These are phyloP conservation scores for Tetrapedia diversipes DNA, from an alignment of 2,888 invertebrate species.

Conservation along the genomic window DNA sequence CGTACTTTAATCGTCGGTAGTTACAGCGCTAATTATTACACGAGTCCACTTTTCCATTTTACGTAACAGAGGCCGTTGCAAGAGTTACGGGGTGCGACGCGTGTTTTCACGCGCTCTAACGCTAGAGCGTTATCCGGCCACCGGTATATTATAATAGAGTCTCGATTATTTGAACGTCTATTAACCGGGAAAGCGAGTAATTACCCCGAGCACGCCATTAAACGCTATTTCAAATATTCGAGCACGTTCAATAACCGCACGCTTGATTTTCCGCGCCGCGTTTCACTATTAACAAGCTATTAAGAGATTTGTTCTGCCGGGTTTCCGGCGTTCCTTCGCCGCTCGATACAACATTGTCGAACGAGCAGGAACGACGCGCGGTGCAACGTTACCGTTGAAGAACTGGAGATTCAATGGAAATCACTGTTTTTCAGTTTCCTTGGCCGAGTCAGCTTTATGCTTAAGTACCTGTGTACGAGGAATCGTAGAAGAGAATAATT, in stretches of 20 bases:
- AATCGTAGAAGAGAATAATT: too few relatives aligned
- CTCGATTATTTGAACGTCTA: constrained; percentile 47
- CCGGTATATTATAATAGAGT: constrained; percentile 26
- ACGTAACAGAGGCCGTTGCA: constrained; percentile 1
- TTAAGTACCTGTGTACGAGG: too few relatives aligned
- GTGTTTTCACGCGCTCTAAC: not conserved
- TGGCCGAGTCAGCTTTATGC: too few relatives aligned
- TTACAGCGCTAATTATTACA: constrained; percentile 54
- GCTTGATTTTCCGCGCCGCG: constrained; percentile 42
- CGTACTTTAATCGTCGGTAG: too few relatives aligned
- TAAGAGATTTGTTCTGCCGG: constrained; percentile 33
- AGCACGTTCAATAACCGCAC: constrained; percentile 45
- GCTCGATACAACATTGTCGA: too few relatives aligned
- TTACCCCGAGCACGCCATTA: constrained; percentile 28
- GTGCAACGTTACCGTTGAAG: too few relatives aligned
- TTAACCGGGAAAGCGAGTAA: constrained; percentile 38
- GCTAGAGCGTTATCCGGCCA: not conserved
- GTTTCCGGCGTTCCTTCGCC: constrained; percentile 3
- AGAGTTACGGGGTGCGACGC: not conserved
- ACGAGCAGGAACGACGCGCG: too few relatives aligned
- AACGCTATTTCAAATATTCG: constrained; percentile 45
- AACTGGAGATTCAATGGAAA: too few relatives aligned
- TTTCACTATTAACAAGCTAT: constrained; percentile 40
- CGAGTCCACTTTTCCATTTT: constrained; percentile 38
- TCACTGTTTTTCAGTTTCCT: too few relatives aligned